Conservation (phyloP, 2,113 vertebrate genomes). For the Pogona vitticeps region DNA sequence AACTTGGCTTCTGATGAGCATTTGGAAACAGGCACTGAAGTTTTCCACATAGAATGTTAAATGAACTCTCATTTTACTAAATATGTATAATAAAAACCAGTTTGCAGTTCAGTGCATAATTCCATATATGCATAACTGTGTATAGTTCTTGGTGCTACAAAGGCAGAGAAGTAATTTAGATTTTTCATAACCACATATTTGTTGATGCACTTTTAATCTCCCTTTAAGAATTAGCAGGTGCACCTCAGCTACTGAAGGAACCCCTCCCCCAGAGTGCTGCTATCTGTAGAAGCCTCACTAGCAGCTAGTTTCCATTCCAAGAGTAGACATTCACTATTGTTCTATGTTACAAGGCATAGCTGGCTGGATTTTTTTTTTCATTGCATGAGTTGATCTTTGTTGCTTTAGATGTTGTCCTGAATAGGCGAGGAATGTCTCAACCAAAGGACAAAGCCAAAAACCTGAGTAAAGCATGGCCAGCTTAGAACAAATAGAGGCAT, state of each 20-base stretch:
- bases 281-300: not conserved
- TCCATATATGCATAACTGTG: not conserved
- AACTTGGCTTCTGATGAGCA: not conserved
- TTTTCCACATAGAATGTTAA: slow-evolving; percentile 8
- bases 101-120: not conserved
- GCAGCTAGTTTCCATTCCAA: not conserved
- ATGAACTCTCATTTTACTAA: not conserved
- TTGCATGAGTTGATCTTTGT: not conserved
- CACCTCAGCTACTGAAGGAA: not conserved
- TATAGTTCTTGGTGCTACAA: not conserved
- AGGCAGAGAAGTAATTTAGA: not conserved
- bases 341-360: not conserved
- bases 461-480: not conserved
- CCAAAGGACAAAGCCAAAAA: not conserved
- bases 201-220: not conserved
- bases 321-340: not conserved
- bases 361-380: not conserved
- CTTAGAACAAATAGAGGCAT: not conserved
- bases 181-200: not conserved
- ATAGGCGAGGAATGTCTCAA: not conserved
- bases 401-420: not conserved
- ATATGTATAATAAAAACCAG: not conserved
- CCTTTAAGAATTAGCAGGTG: not conserved
- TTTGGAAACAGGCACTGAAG: not conserved
- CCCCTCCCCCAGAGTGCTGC: too few relatives aligned